These are phyloP conservation scores for Rhyacophila brunnea DNA, from an alignment of 1,140 invertebrate species.

Conservation along the genomic window DNA sequence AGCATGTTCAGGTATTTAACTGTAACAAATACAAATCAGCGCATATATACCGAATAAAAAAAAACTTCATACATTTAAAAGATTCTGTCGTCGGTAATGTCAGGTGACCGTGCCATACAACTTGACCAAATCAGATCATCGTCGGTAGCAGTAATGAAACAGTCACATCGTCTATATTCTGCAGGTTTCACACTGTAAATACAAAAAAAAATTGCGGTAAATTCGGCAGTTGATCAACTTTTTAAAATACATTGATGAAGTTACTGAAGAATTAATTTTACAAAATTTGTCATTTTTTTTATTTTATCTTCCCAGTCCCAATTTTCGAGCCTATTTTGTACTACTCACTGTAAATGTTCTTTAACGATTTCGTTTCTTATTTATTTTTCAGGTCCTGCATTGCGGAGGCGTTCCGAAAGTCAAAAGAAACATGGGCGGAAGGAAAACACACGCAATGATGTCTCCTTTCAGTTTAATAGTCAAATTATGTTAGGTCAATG, in stretches of 20 bases:
- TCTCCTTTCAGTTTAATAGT: not conserved
- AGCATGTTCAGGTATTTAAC: conserved; percentile 75
- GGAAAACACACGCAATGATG: conserved; percentile 14
- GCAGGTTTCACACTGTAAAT: too few relatives aligned
- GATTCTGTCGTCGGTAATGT: too few relatives aligned
- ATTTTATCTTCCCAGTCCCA: too few relatives aligned
- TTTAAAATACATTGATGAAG: too few relatives aligned
- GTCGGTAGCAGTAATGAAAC: not conserved
- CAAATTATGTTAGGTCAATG: not conserved
- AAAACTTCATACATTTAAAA: not conserved
- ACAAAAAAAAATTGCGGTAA: too few relatives aligned
- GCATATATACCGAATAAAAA: not conserved
- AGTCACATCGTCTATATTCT: not conserved
- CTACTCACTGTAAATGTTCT: too few relatives aligned
- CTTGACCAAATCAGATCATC: not conserved
- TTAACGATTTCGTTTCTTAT: too few relatives aligned
- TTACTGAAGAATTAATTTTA: too few relatives aligned
- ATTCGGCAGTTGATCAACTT: too few relatives aligned
- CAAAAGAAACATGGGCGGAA: conserved; percentile 55
- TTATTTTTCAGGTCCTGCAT: conserved; percentile 57
- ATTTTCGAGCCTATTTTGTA: too few relatives aligned
- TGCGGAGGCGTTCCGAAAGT: conserved; percentile 61
- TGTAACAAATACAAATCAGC: not conserved
- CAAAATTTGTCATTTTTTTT: too few relatives aligned
- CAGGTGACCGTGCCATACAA: too few relatives aligned